Evolutionary conservation across 2,888 invertebrate species (phyloP), one percentile per base, ranked within the genome.

Genomic region (Hartigia nigra): DNA sequence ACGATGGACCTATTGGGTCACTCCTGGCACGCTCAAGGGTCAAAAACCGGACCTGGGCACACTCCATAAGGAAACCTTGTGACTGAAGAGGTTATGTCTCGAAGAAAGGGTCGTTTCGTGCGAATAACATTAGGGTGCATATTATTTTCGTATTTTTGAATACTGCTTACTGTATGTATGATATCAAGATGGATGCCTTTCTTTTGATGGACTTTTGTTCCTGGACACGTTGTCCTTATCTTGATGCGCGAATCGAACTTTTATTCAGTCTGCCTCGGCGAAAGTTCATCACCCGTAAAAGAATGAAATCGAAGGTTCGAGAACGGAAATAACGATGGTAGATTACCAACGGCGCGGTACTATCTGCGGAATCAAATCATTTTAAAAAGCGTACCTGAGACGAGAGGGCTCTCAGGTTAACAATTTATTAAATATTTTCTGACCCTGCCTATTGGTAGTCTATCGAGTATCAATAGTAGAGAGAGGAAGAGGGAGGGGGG

Each of bases 341-440:
- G 89, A 89, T 90, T 87, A 84, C 84, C 82, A 79, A 81, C 77
- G 81, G 75, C 70, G 23, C 76, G 78, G 14, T 39, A 14, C 84
- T 89, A 89, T 90, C 88, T 82, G 81, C 80, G 80, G 84, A 86
- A 90, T 90, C 87, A 86, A 89, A 91, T 91, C 88, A 87, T 84
- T 84, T 86, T 85, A 85, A 86, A 84, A 85, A 85, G 83, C 86
- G 77, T 39, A 81, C 80, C 81, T 82, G 80, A 86, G 76, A 75
- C 81, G 79, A 84, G 84, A 85, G 85, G 85, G 83, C 83, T 86
- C 83, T 84, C 84, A 87, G 84, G 84, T 84, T 82, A 84, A 87
- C 85, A 84, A 85, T 87, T 86, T 84, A 84, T 82, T 80, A 80
- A 80, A 81, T 80, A 80, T 75, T 72, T 34, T 72, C 81, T 55